Conservation (phyloP, 1,140 invertebrate genomes). For the roundworm (Caenorhabditis elegans) region WBcel235 BX284604.4:10445501-10446000, state of each 20-base stretch:
- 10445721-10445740: conserved; percentile 58
- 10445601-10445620: background rate
- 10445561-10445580: conserved; percentile 56
- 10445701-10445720: conserved; percentile 54
- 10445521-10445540: conserved; percentile 49
- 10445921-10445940: no score
- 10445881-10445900: no score
- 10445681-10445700: conserved; percentile 55
- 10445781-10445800: conserved; percentile 28
- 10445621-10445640: conserved; percentile 47
- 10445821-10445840: no score
- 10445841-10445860: no score
- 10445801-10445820: no score
- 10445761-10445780: conserved; percentile 42
- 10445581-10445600: conserved; percentile 55
- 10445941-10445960: no score
- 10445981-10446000: no score
- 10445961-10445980: no score
- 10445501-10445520: conserved; percentile 51
- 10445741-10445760: conserved; percentile 46
- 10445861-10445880: no score
- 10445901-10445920: no score
- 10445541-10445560: conserved; percentile 54
- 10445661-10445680: conserved; percentile 43
- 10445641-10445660: conserved; percentile 56